These are phyloP conservation scores for Ptychobarbus kaznakovi DNA, from an alignment of 2,797 vertebrate species.

Conservation along the genomic window DNA sequence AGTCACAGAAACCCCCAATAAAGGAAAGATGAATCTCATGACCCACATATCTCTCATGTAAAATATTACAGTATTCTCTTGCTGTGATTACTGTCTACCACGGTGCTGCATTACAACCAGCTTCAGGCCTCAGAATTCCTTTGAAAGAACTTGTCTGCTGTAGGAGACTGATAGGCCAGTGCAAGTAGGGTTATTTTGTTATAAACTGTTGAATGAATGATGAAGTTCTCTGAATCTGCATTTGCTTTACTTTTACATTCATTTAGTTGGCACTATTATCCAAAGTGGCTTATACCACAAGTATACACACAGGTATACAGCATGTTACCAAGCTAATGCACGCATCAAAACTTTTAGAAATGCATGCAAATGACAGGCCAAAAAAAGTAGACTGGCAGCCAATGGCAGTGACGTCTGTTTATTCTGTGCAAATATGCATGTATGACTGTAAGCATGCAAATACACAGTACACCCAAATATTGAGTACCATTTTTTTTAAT, in stretches of 20 bases:
- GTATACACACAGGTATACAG: not conserved
- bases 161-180: constrained; percentile 38
- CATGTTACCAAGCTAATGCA: not conserved
- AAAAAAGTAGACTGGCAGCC: not conserved
- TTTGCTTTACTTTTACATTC: not conserved
- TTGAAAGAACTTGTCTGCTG: constrained; percentile 55
- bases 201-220: constrained; percentile 33
- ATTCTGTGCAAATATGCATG: not conserved
- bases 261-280: not conserved
- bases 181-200: constrained; percentile 35
- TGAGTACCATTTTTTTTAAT: not conserved
- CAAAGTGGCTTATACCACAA: not conserved
- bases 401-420: not conserved
- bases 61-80: constrained; percentile 46
- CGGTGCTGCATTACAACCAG: constrained; percentile 31
- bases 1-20: constrained; percentile 50
- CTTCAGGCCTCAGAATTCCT: constrained; percentile 55
- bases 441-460: not conserved
- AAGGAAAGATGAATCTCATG: constrained; percentile 41
- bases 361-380: not conserved
- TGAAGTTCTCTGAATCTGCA: constrained; percentile 42
- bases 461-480: not conserved
- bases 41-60: constrained; percentile 46
- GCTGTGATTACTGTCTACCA: constrained; percentile 61
- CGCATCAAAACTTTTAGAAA: not conserved